Evolutionary conservation across 2,888 invertebrate species (phyloP), one percentile per base, ranked within the genome.

Genomic region (Electrophaes corylata): DNA sequence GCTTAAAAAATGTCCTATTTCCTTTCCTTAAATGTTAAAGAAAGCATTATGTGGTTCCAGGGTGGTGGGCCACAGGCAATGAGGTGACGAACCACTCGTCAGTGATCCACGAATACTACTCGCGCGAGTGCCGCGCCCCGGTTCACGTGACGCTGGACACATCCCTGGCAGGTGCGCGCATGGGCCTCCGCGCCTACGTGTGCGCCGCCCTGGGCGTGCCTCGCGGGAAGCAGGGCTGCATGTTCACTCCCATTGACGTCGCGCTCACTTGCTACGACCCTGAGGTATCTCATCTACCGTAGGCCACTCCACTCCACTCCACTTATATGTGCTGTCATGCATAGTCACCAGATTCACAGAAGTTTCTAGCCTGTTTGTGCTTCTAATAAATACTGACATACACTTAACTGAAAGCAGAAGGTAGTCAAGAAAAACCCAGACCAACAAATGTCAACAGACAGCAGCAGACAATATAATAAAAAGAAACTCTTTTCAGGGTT

Each of bases 41-140:
- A n/a, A 4, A 10, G 8, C 10, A 0, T 18, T 10, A 46, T 45
- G 29, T 69, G 29, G 26, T 39, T 16, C 0, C 71, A 93, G 93
- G 99, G 19, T 99, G 99, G 99, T 99, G 96, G 96, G 98, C 99
- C 1, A 99, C 99, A 0, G 98, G 99, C 50, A 96, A 97, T 71
- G 99, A 99, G 87, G 98, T 99, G 39, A 98, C 99, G 0, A 98
- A 97, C 79, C 98, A 98, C 89, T 98, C 98, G 51, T 97, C 98
- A 0, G 96, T 99, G 52, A 99, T 99, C 81, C 99, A 99, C 79
- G 98, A 99, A 83, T 99, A 99, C 90, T 99, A 99, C 86, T 95
- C 98, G 10, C 94, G 98, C 64, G 98, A 98, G 90, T 97, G 98
- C 81, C 96, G 96, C 74, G 96, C 96, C 86, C 98, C 99, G 0